phyloP scores from a whole-genome alignment of 1,140 invertebrate genomes.

The Aphelinus atriplicis region DNA sequence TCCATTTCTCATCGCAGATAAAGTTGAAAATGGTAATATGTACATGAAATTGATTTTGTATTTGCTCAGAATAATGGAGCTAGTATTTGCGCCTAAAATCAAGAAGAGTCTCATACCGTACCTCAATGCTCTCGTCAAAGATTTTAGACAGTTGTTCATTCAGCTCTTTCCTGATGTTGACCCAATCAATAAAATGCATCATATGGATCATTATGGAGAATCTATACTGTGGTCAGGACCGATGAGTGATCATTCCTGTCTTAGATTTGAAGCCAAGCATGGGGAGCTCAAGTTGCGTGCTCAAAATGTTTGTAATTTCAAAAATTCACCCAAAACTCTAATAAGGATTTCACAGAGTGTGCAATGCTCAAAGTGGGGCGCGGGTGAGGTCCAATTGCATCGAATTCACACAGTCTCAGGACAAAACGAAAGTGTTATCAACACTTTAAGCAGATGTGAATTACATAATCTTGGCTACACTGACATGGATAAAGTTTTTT shows the following conservation, averaged over 20 bases:
- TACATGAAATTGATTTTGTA: conserved; percentile 43
- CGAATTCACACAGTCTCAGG: background rate
- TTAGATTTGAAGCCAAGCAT: conserved; percentile 32
- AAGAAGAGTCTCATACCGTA: conserved; percentile 2
- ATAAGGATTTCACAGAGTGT: conserved; percentile 27
- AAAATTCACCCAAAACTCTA: conserved; percentile 39
- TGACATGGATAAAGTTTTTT: conserved; percentile 34
- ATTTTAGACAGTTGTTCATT: conserved; percentile 31
- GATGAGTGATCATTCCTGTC: conserved; percentile 12
- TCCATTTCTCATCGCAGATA: conserved; percentile 43
- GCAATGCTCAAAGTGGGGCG: conserved; percentile 33
- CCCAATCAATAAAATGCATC: conserved; percentile 36
- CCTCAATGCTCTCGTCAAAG: conserved; percentile 30
- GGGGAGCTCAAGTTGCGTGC: conserved; percentile 18
- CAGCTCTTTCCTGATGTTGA: conserved; percentile 34
- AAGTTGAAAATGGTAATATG: conserved; percentile 38
- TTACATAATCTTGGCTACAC: conserved; percentile 30
- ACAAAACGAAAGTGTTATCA: background rate
- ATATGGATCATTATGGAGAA: conserved; percentile 26
- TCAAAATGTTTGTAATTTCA: conserved; percentile 33
- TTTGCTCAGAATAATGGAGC: conserved; percentile 49
- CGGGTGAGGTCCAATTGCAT: conserved; percentile 13
- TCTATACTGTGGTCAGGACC: conserved; percentile 31
- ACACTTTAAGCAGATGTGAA: conserved; percentile 22
- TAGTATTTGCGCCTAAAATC: conserved; percentile 49